A percentile compares a stretch with the other conserved stretches of the same genome.
phyloP scores from a whole-genome alignment of 2,888 invertebrate species.

The Patella caerulea region DNA sequence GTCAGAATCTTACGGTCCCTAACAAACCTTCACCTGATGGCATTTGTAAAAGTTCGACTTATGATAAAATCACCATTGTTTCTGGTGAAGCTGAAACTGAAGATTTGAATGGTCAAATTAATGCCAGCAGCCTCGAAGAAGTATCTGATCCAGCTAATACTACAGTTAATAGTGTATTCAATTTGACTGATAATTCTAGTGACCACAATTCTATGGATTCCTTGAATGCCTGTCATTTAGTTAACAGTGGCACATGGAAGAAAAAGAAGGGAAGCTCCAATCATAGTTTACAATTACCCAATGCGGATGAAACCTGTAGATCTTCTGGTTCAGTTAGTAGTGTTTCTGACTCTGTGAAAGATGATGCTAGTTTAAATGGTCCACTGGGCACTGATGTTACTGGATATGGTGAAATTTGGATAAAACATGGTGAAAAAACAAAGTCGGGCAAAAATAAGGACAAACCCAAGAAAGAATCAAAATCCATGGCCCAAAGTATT shows the following conservation, averaged over 20 bases:
- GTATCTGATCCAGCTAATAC: not conserved
- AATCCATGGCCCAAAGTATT: slow-evolving; percentile 35
- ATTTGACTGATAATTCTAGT: slow-evolving; percentile 8
- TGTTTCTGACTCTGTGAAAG: slow-evolving; percentile 20
- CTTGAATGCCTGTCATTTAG: slow-evolving; percentile 41
- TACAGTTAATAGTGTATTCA: slow-evolving; percentile 3
- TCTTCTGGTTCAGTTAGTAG: slow-evolving; percentile 36
- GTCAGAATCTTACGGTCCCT: slow-evolving; percentile 35
- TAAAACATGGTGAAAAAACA: slow-evolving; percentile 32
- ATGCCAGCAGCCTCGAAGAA: not conserved
- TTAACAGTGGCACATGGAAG: slow-evolving; percentile 56
- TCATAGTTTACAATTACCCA: slow-evolving; percentile 50
- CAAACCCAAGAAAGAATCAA: slow-evolving; percentile 14
- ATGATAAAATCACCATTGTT: slow-evolving; percentile 64
- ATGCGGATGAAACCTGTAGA: slow-evolving; percentile 63
- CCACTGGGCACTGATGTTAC: slow-evolving; percentile 30
- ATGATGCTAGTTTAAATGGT: slow-evolving; percentile 17
- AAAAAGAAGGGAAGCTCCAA: slow-evolving; percentile 50
- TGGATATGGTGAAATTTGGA: slow-evolving; percentile 31
- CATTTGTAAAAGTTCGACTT: slow-evolving; percentile 68
- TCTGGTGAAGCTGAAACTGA: not conserved
- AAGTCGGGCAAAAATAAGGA: slow-evolving; percentile 7
- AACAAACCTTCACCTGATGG: slow-evolving; percentile 36
- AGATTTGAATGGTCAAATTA: not conserved
- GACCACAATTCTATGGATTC: slow-evolving; percentile 22